phyloP scores from a whole-genome alignment of 2,113 vertebrate species.

The Cacatua alba region DNA sequence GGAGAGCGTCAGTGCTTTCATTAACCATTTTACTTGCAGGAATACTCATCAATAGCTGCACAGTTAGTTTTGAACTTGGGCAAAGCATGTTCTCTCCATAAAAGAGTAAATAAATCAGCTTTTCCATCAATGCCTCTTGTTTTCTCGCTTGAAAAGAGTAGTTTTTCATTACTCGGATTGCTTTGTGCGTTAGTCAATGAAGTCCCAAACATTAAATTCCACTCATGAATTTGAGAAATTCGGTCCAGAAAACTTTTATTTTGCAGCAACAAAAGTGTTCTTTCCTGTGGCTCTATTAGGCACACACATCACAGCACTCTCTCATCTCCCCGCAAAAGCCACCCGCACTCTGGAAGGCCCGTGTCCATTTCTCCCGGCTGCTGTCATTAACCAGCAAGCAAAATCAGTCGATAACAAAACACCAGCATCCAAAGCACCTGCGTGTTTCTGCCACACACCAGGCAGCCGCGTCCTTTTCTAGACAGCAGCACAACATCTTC shows the following conservation, averaged over 20 bases:
- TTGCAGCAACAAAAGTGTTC: not conserved
- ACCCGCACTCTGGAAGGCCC: not conserved
- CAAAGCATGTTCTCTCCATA: not conserved
- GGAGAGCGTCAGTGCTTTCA: not conserved
- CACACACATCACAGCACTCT: not conserved
- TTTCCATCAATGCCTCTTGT: slow-evolving; percentile 28
- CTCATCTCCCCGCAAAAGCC: not conserved
- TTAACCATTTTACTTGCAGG: not conserved
- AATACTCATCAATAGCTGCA: slow-evolving; percentile 12
- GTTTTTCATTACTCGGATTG: slow-evolving; percentile 5
- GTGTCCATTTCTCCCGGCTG: not conserved
- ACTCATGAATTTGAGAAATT: not conserved
- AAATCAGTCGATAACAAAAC: not conserved
- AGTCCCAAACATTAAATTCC: slow-evolving; percentile 3
- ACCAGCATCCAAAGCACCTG: slow-evolving; percentile 42
- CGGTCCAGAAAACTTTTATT: not conserved
- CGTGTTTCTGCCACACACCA: not conserved
- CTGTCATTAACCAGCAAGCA: not conserved
- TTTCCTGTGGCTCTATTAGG: not conserved
- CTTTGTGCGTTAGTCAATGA: slow-evolving; percentile 24
- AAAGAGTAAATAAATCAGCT: slow-evolving; percentile 49
- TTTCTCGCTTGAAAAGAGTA: slow-evolving; percentile 9
- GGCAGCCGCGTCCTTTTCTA: not conserved
- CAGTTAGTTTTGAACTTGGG: not conserved
- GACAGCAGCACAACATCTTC: slow-evolving; percentile 29